These are phyloP conservation scores for Entomobrya proxima DNA, from an alignment of 2,888 invertebrate genomes.

Conservation along the genomic window DNA sequence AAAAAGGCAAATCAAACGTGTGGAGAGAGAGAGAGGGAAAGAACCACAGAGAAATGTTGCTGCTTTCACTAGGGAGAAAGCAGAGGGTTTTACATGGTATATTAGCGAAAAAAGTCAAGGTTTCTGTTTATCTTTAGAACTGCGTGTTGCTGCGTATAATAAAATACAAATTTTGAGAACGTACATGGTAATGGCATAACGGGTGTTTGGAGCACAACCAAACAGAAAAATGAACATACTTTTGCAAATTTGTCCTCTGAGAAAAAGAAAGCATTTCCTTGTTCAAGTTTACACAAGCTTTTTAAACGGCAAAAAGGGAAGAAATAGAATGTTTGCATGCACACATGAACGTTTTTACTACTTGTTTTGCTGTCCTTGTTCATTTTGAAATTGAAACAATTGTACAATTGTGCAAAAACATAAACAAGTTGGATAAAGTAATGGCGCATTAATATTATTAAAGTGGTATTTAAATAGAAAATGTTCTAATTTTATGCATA, in stretches of 20 bases:
- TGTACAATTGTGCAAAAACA: no score
- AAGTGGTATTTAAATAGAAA: no score
- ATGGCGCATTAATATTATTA: no score
- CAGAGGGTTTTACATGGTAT: background rate
- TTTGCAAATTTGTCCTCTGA: conserved; percentile 42
- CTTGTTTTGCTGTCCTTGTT: no score
- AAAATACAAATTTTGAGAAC: no score
- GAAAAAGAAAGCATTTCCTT: conserved; percentile 27
- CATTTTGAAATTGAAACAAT: no score
- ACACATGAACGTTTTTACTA: background rate
- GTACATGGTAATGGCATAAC: background rate
- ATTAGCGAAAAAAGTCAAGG: background rate
- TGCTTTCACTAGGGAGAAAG: background rate
- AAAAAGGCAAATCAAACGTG: background rate
- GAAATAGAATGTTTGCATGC: background rate
- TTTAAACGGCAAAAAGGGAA: conserved; percentile 10
- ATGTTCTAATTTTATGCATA: no score
- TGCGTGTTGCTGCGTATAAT: background rate
- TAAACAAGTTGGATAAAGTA: no score
- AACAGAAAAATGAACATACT: background rate
- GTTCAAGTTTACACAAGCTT: conserved; percentile 31
- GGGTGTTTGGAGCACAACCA: background rate
- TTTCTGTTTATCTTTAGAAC: background rate
- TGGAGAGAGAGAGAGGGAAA: background rate
- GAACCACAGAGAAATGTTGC: background rate